Percentiles rank a stretch among this genome's conserved stretches.
Evolutionary conservation across 2,797 vertebrate genomes (phyloP).

Genomic region (Enteromius paludinosus): DNA sequence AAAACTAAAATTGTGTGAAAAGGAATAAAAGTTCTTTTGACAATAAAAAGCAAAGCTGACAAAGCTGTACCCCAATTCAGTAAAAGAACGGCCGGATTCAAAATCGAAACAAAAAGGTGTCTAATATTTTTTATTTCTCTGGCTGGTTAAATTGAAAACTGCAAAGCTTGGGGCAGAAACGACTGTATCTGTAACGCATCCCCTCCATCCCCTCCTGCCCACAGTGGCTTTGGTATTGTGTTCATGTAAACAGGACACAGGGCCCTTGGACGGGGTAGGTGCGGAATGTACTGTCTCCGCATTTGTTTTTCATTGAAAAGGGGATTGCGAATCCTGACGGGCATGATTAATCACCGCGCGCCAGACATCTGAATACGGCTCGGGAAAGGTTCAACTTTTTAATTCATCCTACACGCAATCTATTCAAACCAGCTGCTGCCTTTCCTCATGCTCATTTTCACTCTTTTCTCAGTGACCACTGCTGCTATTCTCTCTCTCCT

Average conservation of each 20-base stretch:
- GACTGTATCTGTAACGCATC: slow-evolving; percentile 66
- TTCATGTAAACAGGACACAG: slow-evolving; percentile 72
- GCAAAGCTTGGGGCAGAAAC: slow-evolving; percentile 75
- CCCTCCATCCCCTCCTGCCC: slow-evolving; percentile 64
- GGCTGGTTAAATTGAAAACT: slow-evolving; percentile 20
- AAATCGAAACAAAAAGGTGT: neutral
- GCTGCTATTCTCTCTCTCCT: slow-evolving; percentile 65
- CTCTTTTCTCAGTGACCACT: slow-evolving; percentile 61
- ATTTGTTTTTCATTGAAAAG: slow-evolving; percentile 94
- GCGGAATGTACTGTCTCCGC: slow-evolving; percentile 83
- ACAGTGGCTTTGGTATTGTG: slow-evolving; percentile 77
- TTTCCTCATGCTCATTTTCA: slow-evolving; percentile 55
- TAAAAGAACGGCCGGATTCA: neutral
- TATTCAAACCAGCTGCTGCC: slow-evolving; percentile 84
- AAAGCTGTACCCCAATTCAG: neutral
- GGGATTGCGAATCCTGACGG: slow-evolving; percentile 92
- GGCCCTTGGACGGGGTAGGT: slow-evolving; percentile 73
- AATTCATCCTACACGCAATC: slow-evolving; percentile 85
- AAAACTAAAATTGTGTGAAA: too few species aligned
- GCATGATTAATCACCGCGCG: slow-evolving; percentile 94
- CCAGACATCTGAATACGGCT: slow-evolving; percentile 91
- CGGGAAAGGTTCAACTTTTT: slow-evolving; percentile 86
- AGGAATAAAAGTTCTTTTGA: neutral
- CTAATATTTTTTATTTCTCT: slow-evolving; percentile 4
- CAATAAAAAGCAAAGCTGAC: neutral